These are phyloP conservation scores for Tragulus kanchil DNA, from an alignment of 2,113 vertebrate species.

Conservation along the genomic window DNA sequence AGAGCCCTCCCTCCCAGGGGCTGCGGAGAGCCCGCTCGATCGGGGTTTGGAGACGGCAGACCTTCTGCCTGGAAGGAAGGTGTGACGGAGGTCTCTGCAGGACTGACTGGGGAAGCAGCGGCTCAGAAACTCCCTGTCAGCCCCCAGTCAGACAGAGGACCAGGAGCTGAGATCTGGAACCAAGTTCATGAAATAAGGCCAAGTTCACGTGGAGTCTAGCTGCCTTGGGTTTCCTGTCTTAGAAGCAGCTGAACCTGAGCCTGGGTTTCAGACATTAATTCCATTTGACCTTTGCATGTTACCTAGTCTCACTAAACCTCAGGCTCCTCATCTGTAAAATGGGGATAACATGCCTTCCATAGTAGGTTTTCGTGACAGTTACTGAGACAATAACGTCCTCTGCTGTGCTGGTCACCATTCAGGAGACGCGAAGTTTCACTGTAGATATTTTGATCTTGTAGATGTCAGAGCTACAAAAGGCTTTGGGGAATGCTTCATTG, in stretches of 20 bases:
- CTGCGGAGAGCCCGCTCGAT: accelerated
- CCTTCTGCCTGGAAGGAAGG: no score
- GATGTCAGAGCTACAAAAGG: background rate
- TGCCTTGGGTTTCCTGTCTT: background rate
- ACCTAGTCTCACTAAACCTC: background rate
- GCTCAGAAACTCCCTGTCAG: background rate
- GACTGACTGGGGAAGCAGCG: background rate
- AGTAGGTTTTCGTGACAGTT: background rate
- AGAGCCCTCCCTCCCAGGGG: accelerated
- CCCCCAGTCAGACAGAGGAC: background rate
- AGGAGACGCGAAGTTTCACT: background rate
- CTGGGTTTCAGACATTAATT: no score
- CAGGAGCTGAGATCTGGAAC: accelerated
- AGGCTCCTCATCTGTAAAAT: background rate
- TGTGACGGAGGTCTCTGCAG: accelerated
- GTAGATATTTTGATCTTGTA: background rate
- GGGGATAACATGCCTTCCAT: accelerated
- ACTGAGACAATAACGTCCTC: accelerated
- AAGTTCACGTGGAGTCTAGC: background rate
- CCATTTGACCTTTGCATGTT: accelerated
- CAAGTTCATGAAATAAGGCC: background rate
- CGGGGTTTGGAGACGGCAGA: background rate
- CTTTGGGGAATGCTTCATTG: background rate
- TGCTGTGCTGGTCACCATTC: accelerated
- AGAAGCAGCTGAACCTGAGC: accelerated